Percentiles rank a stretch among this genome's conserved stretches.
phyloP scores from a whole-genome alignment of 2,797 vertebrate genomes.

The Acanthurus leucopareius region DNA sequence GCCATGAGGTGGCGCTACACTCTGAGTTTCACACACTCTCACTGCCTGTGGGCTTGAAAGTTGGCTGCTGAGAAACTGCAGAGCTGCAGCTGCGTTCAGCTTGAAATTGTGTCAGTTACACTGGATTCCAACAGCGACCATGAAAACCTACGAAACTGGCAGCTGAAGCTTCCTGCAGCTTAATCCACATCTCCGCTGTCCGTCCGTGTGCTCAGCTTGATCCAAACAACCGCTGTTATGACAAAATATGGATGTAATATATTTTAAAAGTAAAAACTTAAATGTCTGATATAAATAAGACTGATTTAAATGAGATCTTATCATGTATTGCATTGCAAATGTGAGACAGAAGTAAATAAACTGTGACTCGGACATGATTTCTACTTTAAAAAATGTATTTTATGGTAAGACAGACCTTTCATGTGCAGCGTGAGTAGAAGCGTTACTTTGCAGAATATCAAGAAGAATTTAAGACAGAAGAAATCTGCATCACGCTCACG shows the following conservation, averaged over 20 bases:
- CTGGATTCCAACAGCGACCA: background rate
- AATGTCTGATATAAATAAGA: background rate
- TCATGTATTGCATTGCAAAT: background rate
- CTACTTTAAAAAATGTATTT: background rate
- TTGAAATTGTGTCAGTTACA: conserved; percentile 4
- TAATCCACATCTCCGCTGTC: background rate
- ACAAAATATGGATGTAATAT: background rate
- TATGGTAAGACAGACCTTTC: background rate
- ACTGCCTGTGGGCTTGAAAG: conserved; percentile 10
- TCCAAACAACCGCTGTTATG: background rate
- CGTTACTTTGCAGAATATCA: background rate
- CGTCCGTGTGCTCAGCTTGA: background rate
- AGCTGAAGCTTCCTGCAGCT: background rate
- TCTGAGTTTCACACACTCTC: conserved; percentile 10
- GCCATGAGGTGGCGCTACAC: conserved; percentile 5
- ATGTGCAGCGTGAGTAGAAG: conserved; percentile 6
- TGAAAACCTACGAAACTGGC: background rate
- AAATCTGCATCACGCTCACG: background rate
- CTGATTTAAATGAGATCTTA: background rate
- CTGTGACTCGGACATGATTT: background rate
- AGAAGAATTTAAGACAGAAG: background rate
- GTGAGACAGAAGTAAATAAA: background rate
- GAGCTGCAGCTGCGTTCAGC: conserved; percentile 18
- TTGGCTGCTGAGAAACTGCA: conserved; percentile 4
- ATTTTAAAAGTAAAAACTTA: background rate